A percentile compares a stretch with the other conserved stretches of the same genome.
Conservation (phyloP, 2,888 invertebrate species). For the Pseudococcus jackbeardsleyi region DNA sequence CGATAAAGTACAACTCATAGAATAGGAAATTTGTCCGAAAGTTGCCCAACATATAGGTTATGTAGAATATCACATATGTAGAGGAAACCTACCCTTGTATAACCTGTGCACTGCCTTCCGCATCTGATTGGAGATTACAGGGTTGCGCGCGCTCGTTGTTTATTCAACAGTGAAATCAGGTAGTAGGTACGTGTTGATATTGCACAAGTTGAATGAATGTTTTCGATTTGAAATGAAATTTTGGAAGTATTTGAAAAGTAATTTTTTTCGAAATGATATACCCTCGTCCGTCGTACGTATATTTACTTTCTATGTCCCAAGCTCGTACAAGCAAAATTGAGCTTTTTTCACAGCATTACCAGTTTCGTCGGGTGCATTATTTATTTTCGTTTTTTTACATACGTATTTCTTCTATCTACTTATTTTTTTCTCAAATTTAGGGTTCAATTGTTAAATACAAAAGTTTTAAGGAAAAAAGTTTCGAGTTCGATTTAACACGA, state of each 20-base stretch:
- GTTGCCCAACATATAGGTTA: neutral
- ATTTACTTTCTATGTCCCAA: neutral
- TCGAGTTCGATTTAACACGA: conserved; percentile 46
- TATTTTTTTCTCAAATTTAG: too few species aligned
- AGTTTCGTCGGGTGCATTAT: neutral
- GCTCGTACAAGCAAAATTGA: neutral
- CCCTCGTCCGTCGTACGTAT: neutral
- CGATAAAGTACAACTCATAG: neutral
- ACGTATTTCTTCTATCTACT: neutral
- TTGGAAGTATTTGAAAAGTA: neutral
- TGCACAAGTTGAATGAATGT: conserved; percentile 47
- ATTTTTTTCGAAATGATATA: neutral
- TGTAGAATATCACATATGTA: neutral
- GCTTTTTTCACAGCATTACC: neutral
- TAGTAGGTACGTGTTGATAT: conserved; percentile 44
- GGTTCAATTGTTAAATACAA: conserved; percentile 6
- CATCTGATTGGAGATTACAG: conserved; percentile 36
- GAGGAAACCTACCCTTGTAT: neutral
- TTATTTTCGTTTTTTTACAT: neutral
- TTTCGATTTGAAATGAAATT: conserved; percentile 30
- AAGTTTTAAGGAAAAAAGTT: conserved; percentile 16
- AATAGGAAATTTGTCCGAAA: neutral
- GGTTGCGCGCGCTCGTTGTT: conserved; percentile 46
- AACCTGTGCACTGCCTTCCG: conserved; percentile 30
- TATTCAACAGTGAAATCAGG: conserved; percentile 45